Evolutionary conservation across 1,140 invertebrate genomes (phyloP), one percentile per base, ranked within the genome.

Genomic region (Pseudomyrmex pallidus): DNA sequence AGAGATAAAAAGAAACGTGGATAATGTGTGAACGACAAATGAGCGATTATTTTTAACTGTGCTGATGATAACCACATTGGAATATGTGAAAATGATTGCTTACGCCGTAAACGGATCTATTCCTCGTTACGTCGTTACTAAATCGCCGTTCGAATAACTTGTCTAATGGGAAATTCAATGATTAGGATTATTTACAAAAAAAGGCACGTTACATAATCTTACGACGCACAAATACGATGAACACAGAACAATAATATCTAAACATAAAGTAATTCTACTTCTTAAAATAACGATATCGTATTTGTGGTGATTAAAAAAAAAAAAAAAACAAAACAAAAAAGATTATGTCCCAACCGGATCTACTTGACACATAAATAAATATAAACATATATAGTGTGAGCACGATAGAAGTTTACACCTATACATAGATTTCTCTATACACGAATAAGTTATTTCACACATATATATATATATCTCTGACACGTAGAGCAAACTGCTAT

Each of bases 171-270:
- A 74, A 85, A 74, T 76, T 59, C 15, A 50, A 66, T 50, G 22
- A 82, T 78, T 72, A 77, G 61, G 73, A 88, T 89, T 89, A 89
- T 89, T 88, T 74, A 89, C 84, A 86, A 66, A 64, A 64, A 35
- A 56, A 85, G 54, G 20, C 56, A 85, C 57, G 48, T 74, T 74
- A 62, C 52, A 74, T n/a, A 54, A 62, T 82, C 84, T 52, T 54
- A 86, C 73, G 72, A 44, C 48, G 17, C 63, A 85, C 67, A 66
- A 54, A 48, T 68, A 85, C 83, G 86, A 85, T 67, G 64, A 35
- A 2, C 61, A 35, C 35, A 48, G 46, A 74, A 59, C 10, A 46
- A 74, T 35, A 20, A 59, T 9, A 64, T n/a, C 15, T 54, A 7
- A 7, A 15, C 59, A 54, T n/a, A 15, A 9, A 52, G 2, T 35